phyloP scores from a whole-genome alignment of 1,140 invertebrate species.

The Venturia canescens region DNA sequence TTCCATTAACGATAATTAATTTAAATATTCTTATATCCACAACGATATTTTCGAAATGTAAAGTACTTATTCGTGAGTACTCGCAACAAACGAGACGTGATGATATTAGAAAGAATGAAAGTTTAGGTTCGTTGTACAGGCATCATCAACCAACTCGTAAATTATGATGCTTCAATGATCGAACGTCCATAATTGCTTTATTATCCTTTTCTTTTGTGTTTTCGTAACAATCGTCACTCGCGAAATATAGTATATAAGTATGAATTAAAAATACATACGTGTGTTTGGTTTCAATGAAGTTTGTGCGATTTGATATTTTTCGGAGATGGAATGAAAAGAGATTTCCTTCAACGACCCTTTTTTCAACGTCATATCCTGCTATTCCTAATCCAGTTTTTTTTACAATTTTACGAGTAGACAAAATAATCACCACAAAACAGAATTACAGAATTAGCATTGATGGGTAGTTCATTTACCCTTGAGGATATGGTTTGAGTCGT shows the following conservation, averaged over 20 bases:
- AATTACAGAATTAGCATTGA: too few species aligned
- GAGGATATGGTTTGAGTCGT: too few species aligned
- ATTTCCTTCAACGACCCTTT: too few species aligned
- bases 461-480: too few species aligned
- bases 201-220: constrained; percentile 2
- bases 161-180: constrained; percentile 35
- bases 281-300: constrained; percentile 48
- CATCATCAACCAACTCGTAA: constrained; percentile 49
- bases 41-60: constrained; percentile 63
- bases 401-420: background rate
- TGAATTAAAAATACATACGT: constrained; percentile 57
- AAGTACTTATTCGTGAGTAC: constrained; percentile 62
- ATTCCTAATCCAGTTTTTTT: background rate
- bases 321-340: background rate
- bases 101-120: background rate
- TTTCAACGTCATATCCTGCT: too few species aligned
- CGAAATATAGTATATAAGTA: constrained; percentile 26
- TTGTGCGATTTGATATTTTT: constrained; percentile 50
- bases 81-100: background rate
- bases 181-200: background rate
- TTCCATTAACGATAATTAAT: constrained; percentile 62
- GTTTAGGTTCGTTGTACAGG: constrained; percentile 2
- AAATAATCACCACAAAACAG: too few species aligned
- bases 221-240: constrained; percentile 18
- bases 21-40: constrained; percentile 60